phyloP scores from a whole-genome alignment of 2,888 invertebrate genomes.

The Tanypteryx hageni region DNA sequence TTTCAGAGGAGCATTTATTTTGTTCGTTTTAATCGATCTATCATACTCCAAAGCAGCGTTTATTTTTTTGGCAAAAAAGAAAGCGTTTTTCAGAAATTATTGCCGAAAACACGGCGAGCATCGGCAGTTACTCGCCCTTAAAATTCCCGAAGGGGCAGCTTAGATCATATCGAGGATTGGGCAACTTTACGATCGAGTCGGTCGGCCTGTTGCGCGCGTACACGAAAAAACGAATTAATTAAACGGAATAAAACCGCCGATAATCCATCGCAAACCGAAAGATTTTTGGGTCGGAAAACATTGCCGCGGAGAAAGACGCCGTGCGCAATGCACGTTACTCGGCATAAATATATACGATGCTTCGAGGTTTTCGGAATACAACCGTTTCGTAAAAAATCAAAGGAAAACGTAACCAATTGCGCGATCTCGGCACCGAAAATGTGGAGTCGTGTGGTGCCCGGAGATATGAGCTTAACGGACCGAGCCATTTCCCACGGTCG shows the following conservation, averaged over 20 bases:
- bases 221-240: not conserved
- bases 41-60: not conserved
- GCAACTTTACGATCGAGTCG: not conserved
- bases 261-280: not conserved
- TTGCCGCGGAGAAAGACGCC: no score
- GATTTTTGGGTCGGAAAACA: not conserved
- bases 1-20: no score
- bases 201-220: not conserved
- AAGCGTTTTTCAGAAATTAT: not conserved
- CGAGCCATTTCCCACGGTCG: conserved; percentile 51
- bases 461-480: conserved; percentile 26
- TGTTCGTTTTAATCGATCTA: no score
- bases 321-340: no score
- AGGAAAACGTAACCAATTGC: no score
- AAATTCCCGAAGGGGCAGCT: not conserved
- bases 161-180: not conserved
- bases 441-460: conserved; percentile 41
- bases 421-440: not conserved
- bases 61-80: not conserved
- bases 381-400: no score
- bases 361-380: no score
- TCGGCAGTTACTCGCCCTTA: not conserved
- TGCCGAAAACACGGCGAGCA: not conserved
- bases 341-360: no score
- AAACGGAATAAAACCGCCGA: not conserved